A percentile compares a stretch with the other conserved stretches of the same genome.
Evolutionary conservation across 1,140 invertebrate genomes (phyloP).

Genomic region (Papilio aristodemus): DNA sequence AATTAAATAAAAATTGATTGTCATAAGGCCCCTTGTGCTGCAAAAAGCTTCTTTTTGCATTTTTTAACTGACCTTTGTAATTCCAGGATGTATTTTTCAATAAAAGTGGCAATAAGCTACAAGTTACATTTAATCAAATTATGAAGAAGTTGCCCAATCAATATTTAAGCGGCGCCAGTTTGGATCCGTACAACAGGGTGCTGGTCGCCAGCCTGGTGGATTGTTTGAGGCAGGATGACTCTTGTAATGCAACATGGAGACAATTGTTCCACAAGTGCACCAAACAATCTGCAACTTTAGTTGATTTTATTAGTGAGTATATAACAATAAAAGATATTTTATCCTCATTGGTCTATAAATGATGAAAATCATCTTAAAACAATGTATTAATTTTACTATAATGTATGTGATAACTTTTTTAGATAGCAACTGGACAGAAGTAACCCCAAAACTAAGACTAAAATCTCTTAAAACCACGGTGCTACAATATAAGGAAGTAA

Average conservation of each 20-base stretch:
- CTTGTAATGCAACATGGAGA: conserved; percentile 71
- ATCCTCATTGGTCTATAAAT: too few species aligned
- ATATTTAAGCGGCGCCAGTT: conserved; percentile 53
- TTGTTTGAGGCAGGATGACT: conserved; percentile 63
- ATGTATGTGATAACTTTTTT: conserved; percentile 16
- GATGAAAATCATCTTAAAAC: too few species aligned
- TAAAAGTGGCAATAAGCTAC: conserved; percentile 68
- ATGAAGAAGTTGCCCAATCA: conserved; percentile 76
- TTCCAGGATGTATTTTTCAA: conserved; percentile 72
- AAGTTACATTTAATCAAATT: conserved; percentile 74
- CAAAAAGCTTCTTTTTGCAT: too few species aligned
- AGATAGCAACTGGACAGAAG: conserved; percentile 66
- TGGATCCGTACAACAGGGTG: conserved; percentile 64
- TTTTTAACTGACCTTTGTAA: background rate
- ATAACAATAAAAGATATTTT: background rate
- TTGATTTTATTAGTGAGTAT: conserved; percentile 69
- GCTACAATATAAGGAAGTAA: conserved; percentile 61
- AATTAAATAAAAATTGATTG: too few species aligned
- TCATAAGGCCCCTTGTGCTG: too few species aligned
- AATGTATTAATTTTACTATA: too few species aligned
- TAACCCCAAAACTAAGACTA: conserved; percentile 59
- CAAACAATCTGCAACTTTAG: conserved; percentile 69
- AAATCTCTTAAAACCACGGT: conserved; percentile 67
- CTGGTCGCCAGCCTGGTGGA: conserved; percentile 63
- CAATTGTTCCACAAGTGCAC: conserved; percentile 69